phyloP scores from a whole-genome alignment of 2,888 invertebrate genomes.

The Apomyelois bistriatella region DNA sequence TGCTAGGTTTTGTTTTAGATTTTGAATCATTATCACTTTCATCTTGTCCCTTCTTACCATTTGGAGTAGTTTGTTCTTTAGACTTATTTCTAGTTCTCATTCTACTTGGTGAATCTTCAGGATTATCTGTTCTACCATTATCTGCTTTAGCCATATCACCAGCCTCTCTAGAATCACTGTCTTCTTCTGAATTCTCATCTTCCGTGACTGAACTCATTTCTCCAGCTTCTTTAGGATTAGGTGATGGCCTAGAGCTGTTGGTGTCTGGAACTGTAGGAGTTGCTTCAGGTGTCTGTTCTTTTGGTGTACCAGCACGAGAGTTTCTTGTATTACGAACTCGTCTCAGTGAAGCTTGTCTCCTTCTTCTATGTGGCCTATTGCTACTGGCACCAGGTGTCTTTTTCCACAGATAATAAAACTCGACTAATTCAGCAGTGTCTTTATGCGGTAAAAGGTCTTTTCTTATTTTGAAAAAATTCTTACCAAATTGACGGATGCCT shows the following conservation, averaged over 20 bases:
- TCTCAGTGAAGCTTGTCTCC: constrained; percentile 91
- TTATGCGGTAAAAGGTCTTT: constrained; percentile 98
- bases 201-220: constrained; percentile 91
- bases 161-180: constrained; percentile 95
- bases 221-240: constrained; percentile 83
- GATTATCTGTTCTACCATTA: constrained; percentile 87
- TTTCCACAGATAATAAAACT: constrained; percentile 99
- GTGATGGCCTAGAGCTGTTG: constrained; percentile 80
- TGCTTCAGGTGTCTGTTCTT: constrained; percentile 85
- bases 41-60: constrained; percentile 68
- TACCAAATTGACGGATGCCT: constrained; percentile 98
- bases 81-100: constrained; percentile 93
- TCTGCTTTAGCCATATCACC: constrained; percentile 89
- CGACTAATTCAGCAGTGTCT: constrained; percentile 97
- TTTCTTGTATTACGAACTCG: constrained; percentile 93
- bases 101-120: constrained; percentile 91
- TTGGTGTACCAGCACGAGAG: constrained; percentile 88
- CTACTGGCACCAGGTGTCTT: constrained; percentile 99
- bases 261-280: constrained; percentile 74
- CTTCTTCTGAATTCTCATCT: constrained; percentile 96
- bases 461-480: constrained; percentile 98
- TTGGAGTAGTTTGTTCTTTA: constrained; percentile 84
- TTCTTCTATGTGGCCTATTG: constrained; percentile 95
- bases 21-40: constrained; percentile 74
- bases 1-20: constrained; percentile 48